These are phyloP conservation scores for Craniophora ligustri DNA, from an alignment of 2,888 invertebrate genomes.

Conservation along the genomic window DNA sequence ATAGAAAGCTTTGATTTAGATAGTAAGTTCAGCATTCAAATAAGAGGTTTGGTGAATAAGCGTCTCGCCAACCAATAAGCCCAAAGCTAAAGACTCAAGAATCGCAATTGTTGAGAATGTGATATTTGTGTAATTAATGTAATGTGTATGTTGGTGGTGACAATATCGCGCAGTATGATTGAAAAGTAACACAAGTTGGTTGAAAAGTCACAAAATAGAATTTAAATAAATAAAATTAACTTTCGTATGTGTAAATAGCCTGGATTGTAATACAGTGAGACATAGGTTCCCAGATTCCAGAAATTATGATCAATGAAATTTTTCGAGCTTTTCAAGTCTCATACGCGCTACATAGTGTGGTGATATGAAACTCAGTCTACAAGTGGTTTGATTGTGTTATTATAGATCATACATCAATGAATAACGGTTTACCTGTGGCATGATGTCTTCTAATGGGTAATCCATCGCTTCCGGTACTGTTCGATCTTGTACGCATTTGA, in stretches of 20 bases:
- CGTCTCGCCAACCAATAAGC: constrained; percentile 54
- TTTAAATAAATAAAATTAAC: too few species aligned
- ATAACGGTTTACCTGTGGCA: constrained; percentile 80
- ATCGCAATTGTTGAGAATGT: constrained; percentile 10
- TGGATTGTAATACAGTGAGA: too few species aligned
- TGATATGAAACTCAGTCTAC: constrained; percentile 28
- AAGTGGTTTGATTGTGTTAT: constrained; percentile 27
- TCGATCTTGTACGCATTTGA: constrained; percentile 88
- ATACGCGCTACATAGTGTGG: constrained; percentile 15
- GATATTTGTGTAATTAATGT: constrained; percentile 11
- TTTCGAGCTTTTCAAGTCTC: neutral
- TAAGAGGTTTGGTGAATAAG: constrained; percentile 44
- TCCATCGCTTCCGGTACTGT: constrained; percentile 88
- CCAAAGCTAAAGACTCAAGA: constrained; percentile 42
- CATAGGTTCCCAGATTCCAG: too few species aligned
- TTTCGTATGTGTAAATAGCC: too few species aligned
- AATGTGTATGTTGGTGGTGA: constrained; percentile 15
- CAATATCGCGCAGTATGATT: constrained; percentile 6
- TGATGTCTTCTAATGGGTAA: constrained; percentile 88
- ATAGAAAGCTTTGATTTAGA: neutral
- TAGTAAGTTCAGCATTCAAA: constrained; percentile 45
- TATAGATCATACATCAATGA: neutral
- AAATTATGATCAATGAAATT: neutral
- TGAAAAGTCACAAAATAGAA: too few species aligned
- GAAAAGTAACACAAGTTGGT: constrained; percentile 1